Evolutionary conservation across 2,113 vertebrate genomes (phyloP).

Genomic region (Oxygymnocypris stewartii): DNA sequence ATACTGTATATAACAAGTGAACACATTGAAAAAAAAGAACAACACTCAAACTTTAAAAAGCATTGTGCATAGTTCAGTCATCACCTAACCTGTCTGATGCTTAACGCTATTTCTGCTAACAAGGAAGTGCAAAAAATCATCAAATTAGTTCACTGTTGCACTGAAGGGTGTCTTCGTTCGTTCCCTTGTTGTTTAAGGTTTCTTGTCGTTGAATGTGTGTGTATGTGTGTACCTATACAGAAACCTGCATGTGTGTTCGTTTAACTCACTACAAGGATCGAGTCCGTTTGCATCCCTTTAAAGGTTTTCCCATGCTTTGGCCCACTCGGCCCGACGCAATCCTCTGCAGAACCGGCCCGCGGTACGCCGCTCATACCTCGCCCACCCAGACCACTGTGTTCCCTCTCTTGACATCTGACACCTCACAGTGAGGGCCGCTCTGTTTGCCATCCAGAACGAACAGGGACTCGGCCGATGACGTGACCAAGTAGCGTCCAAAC

Average conservation of each 20-base stretch:
- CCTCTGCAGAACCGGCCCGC: conserved; percentile 31
- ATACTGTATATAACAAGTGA: conserved; percentile 65
- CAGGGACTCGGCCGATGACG: conserved; percentile 84
- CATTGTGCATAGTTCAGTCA: conserved; percentile 80
- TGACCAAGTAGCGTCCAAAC: conserved; percentile 92
- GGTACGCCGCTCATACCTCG: conserved; percentile 85
- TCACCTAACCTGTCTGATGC: conserved; percentile 64
- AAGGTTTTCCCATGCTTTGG: conserved; percentile 68
- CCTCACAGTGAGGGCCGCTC: conserved; percentile 86
- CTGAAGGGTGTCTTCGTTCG: conserved; percentile 73
- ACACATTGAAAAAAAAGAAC: conserved; percentile 7
- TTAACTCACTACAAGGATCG: conserved; percentile 71
- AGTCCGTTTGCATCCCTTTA: conserved; percentile 70
- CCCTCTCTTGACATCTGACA: conserved; percentile 85
- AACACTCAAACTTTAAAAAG: conserved; percentile 65
- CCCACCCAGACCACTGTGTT: conserved; percentile 93
- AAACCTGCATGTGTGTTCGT: conserved; percentile 64
- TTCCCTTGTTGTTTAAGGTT: conserved; percentile 65
- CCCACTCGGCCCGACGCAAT: conserved; percentile 45
- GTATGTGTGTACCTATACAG: conserved; percentile 70
- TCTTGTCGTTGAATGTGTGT: conserved; percentile 54
- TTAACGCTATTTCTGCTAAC: conserved; percentile 70
- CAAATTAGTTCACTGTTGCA: conserved; percentile 79
- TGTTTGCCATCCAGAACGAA: conserved; percentile 88
- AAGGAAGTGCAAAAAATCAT: conserved; percentile 77